Base-by-base conservation (phyloP, 1,140 invertebrate genomes). In the Scaptomyza hsui region DNA sequence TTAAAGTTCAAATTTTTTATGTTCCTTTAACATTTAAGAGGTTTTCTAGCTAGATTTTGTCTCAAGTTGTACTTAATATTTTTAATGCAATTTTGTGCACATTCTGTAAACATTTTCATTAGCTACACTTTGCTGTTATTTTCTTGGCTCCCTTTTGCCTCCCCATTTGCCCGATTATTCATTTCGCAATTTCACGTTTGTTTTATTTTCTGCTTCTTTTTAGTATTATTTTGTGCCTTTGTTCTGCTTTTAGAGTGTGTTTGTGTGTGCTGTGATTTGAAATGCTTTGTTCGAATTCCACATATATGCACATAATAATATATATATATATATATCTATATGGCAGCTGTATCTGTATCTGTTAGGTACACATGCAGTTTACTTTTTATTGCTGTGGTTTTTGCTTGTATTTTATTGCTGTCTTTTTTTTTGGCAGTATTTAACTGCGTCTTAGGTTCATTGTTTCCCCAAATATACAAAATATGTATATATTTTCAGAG, bases 361-460 rank as follows among this genome's bases (percentile, higher is more conserved):
- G 35, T 72, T 72, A 59, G 62, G 26, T 47, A 72, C 53, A 72
- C 62, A 82, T 68, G 42, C 52, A 80, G 48, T 72, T 69, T 41
- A 45, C 29, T 57, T 16, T 55, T 55, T 55, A 55, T 42, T 55
- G 52, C 37, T 55, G 37, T 42, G 37, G 19, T 16, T 55, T 16
- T 42, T 16, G 24, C 24, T 12, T 52, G n/a, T 4, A 39, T 62
- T 65, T 56, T 48, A 21, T 47, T 16, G 26, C 7, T 21, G 12
- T 21, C 29, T 57, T 65, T 39, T 47, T 63, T 79, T 83, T 39
- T 42, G 41, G 48, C 80, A 64, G 63, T 63, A 65, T 81, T 81
- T 29, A 88, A 85, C 67, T 88, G 80, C 82, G 82, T 77, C 72
- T 86, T 81, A 77, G 69, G 80, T 85, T 85, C 82, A 88, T 81